A percentile compares a stretch with the other conserved stretches of the same genome.
These are phyloP conservation scores for Hoplodrina blanda DNA, from an alignment of 2,888 invertebrate genomes.

Conservation along the genomic window DNA sequence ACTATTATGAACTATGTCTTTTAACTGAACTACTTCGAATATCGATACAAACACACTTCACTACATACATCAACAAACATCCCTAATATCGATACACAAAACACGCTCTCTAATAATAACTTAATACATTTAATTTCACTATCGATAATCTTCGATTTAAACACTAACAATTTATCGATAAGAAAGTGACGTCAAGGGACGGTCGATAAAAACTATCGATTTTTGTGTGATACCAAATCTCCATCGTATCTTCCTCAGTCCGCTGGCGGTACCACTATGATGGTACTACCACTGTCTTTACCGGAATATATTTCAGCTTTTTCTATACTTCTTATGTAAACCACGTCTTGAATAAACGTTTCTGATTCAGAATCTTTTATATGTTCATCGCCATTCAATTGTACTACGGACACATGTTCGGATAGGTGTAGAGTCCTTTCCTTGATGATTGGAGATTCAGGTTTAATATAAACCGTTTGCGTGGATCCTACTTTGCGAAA, in stretches of 20 bases:
- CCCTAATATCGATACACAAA: slow-evolving; percentile 29
- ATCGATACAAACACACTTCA: slow-evolving; percentile 43
- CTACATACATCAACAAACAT: slow-evolving; percentile 37
- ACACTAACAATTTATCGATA: slow-evolving; percentile 44
- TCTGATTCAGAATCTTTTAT: slow-evolving; percentile 76
- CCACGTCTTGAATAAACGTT: slow-evolving; percentile 77
- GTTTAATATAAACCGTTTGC: slow-evolving; percentile 84
- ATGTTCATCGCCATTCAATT: slow-evolving; percentile 83
- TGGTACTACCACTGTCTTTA: slow-evolving; percentile 86
- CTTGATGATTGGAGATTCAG: slow-evolving; percentile 77
- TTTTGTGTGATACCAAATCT: slow-evolving; percentile 22
- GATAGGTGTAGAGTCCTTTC: slow-evolving; percentile 75
- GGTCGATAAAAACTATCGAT: slow-evolving; percentile 37
- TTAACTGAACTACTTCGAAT: slow-evolving; percentile 37
- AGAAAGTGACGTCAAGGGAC: slow-evolving; percentile 17
- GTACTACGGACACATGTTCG: slow-evolving; percentile 85
- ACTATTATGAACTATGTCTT: slow-evolving; percentile 38
- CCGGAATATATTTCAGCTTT: slow-evolving; percentile 81
- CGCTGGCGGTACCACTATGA: slow-evolving; percentile 85
- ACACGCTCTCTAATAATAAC: slow-evolving; percentile 38
- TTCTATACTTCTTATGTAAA: slow-evolving; percentile 80
- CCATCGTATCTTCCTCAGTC: slow-evolving; percentile 74
- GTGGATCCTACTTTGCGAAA: slow-evolving; percentile 85
- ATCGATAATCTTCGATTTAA: slow-evolving; percentile 25
- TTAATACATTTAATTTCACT: slow-evolving; percentile 28